Evolutionary conservation across 1,140 invertebrate species (phyloP).

Genomic region (Solenopsis invicta): DNA sequence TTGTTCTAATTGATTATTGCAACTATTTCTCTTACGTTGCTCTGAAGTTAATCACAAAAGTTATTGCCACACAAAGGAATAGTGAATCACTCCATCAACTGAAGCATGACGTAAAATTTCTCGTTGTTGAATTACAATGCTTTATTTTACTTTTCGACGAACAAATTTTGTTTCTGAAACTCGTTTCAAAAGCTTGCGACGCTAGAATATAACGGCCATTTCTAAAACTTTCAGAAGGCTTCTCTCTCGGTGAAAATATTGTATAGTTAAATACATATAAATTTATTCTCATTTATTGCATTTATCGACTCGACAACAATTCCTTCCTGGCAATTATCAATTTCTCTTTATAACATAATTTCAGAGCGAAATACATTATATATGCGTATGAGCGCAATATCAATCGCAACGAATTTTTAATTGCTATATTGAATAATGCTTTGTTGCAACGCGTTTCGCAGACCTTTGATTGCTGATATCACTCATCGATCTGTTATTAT

Average conservation of each 20-base stretch:
- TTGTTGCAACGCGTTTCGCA: conserved; percentile 30
- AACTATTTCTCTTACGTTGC: not conserved
- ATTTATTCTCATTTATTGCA: conserved; percentile 41
- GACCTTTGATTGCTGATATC: conserved; percentile 39
- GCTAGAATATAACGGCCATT: conserved; percentile 23
- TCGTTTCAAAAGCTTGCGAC: conserved; percentile 25
- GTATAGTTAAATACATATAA: conserved; percentile 47
- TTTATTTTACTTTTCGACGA: conserved; percentile 49
- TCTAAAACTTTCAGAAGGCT: conserved; percentile 37
- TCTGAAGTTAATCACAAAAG: conserved; percentile 6
- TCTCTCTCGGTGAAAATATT: conserved; percentile 40
- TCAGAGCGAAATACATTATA: conserved; percentile 43
- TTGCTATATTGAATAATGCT: conserved; percentile 60
- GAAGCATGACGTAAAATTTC: conserved; percentile 7
- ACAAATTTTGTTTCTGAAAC: conserved; percentile 43
- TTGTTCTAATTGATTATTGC: not conserved
- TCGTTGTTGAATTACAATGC: conserved; percentile 7
- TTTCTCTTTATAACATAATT: conserved; percentile 58
- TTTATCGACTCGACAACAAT: conserved; percentile 56
- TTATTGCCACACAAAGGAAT: conserved; percentile 14
- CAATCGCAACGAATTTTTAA: conserved; percentile 60
- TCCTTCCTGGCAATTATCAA: conserved; percentile 47
- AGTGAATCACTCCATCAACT: not conserved
- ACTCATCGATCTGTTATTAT: conserved; percentile 62
- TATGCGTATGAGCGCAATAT: conserved; percentile 38